Base-by-base conservation (phyloP, 2,113 vertebrate genomes). In the Natator depressus region DNA sequence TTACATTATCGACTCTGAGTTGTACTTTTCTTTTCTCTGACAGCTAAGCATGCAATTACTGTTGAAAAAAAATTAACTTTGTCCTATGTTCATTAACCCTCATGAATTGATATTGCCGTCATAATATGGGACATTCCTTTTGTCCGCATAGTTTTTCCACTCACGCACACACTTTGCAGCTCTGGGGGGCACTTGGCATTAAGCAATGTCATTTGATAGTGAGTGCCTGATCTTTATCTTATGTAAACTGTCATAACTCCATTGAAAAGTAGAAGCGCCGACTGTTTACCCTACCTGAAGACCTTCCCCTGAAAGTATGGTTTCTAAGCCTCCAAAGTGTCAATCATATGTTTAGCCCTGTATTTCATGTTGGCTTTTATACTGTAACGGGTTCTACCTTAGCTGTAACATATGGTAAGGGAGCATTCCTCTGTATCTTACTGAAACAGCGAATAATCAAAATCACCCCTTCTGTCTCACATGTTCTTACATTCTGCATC, bases 291-390 rank as follows among this genome's bases (percentile, higher is more conserved):
- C n/a, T 4, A 85, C 76, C 25, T 91, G 31, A 29, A 0, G 1
- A 4, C 53, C 59, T 88, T 84, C 31, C 46, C 16, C n/a, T 19
- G 16, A 50, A 22, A 72, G 4, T 29, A 31, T 80, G 10, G 4
- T 94, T 94, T 94, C 75, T 46, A 95, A 72, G 46, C 83, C 89
- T 94, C 89, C 22, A 3, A 31, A 90, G 84, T 96, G 88, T 88
- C 82, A 96, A 14, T 47, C 50, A 35, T 85, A 91, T 50, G 47
- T 89, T 92, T 96, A 92, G 88, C 82, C 78, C 79, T 94, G 89
- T 76, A 91, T 96, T 94, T 96, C 31, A 87, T 95, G 95, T 87
- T 84, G 50, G 3, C 87, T 89, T 95, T 95, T 93, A 62, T 25
- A 25, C 82, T 46, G 27, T 29, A 85, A 51, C 90, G 82, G 16